phyloP scores from a whole-genome alignment of 2,888 invertebrate species.

The Adelognathus sp. region DNA sequence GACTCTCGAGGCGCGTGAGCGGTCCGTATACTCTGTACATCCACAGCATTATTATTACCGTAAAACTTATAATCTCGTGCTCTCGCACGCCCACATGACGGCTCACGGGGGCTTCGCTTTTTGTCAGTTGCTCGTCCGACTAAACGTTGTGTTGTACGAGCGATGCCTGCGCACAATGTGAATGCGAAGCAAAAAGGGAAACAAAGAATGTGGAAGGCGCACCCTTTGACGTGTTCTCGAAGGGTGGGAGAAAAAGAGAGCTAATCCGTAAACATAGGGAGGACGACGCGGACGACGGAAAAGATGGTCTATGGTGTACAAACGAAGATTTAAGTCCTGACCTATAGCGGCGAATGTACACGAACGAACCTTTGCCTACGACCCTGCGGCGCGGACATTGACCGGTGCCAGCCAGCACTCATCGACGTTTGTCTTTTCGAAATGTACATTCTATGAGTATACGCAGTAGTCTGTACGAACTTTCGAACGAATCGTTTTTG shows the following conservation, averaged over 20 bases:
- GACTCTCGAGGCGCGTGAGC: neutral
- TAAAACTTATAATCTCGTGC: slow-evolving; percentile 12
- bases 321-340: slow-evolving; percentile 35
- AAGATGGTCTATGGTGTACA: neutral
- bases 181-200: slow-evolving; percentile 20
- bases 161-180: neutral
- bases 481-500: slow-evolving; percentile 24
- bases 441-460: slow-evolving; percentile 6
- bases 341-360: slow-evolving; percentile 26
- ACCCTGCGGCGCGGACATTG: neutral
- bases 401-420: neutral
- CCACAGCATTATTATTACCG: neutral
- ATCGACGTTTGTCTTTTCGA: slow-evolving; percentile 20
- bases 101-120: slow-evolving; percentile 13
- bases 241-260: slow-evolving; percentile 19
- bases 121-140: neutral
- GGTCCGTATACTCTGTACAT: neutral
- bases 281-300: neutral
- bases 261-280: slow-evolving; percentile 57
- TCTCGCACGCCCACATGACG: slow-evolving; percentile 55
- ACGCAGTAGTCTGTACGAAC: neutral
- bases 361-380: slow-evolving; percentile 9
- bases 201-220: slow-evolving; percentile 28
- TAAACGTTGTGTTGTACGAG: neutral
- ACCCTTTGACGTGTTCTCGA: slow-evolving; percentile 13